Conservation (phyloP, 2,888 invertebrate species). For the Tinea trinotella region DNA sequence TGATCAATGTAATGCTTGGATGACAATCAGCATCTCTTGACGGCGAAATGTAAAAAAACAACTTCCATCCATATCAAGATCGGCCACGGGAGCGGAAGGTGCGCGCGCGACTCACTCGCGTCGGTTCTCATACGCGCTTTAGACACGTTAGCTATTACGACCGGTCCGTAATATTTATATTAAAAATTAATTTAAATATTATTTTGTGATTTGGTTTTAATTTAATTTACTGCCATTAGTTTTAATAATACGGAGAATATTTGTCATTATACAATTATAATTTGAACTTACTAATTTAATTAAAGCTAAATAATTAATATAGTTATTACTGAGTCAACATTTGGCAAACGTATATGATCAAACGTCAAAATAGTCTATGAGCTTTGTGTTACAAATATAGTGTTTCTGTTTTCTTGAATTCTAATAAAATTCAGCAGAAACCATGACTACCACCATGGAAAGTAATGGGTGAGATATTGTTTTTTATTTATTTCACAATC, state of each 20-base stretch:
- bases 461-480: constrained; percentile 9
- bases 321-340: constrained; percentile 3
- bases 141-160: not conserved
- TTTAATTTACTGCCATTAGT: too few species aligned
- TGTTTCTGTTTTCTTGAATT: not conserved
- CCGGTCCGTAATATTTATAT: too few species aligned
- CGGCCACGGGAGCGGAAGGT: constrained; percentile 6
- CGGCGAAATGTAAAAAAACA: constrained; percentile 16
- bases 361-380: not conserved
- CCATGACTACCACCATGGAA: constrained; percentile 9
- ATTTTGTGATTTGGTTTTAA: too few species aligned
- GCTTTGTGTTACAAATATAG: not conserved
- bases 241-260: too few species aligned
- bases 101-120: constrained; percentile 6
- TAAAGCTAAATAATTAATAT: not conserved
- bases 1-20: constrained; percentile 12
- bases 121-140: not conserved
- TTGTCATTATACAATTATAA: too few species aligned
- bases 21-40: constrained; percentile 8
- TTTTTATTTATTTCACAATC: not conserved
- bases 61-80: constrained; percentile 14
- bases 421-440: not conserved
- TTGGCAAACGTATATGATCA: not conserved
- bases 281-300: too few species aligned
- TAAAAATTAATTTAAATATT: not conserved